phyloP scores from a whole-genome alignment of 2,113 vertebrate genomes.

The Aptenodytes patagonicus region DNA sequence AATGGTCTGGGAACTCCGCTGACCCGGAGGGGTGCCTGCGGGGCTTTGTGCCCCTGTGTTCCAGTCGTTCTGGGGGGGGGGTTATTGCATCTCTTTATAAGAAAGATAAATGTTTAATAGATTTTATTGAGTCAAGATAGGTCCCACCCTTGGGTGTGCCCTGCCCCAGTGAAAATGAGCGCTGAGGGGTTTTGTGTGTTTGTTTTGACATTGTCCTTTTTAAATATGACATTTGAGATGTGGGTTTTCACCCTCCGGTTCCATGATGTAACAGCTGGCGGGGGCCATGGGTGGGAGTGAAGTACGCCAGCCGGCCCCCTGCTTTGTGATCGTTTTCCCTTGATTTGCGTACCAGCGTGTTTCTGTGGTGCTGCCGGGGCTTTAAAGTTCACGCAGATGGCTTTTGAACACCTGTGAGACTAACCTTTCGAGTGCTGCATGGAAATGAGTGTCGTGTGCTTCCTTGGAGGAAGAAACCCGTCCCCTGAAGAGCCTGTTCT shows the following conservation, averaged over 20 bases:
- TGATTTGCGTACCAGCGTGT: background rate
- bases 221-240: background rate
- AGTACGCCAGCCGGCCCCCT: background rate
- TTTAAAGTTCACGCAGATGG: background rate
- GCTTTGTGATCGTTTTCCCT: background rate
- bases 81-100: background rate
- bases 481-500: background rate
- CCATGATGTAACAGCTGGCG: background rate
- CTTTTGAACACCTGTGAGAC: background rate
- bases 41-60: background rate
- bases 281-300: background rate
- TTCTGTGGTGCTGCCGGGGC: background rate
- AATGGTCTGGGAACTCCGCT: background rate
- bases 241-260: background rate
- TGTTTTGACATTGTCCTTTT: background rate
- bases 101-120: background rate
- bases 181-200: background rate
- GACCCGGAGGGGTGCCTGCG: accelerated
- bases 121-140: background rate
- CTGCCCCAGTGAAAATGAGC: background rate
- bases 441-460: background rate
- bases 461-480: background rate
- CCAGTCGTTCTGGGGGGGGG: background rate
- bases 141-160: background rate
- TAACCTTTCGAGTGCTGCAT: background rate